Percentiles rank a stretch among this genome's conserved stretches.
phyloP scores from a whole-genome alignment of 2,888 invertebrate species.

The Antheraea assamensis region DNA sequence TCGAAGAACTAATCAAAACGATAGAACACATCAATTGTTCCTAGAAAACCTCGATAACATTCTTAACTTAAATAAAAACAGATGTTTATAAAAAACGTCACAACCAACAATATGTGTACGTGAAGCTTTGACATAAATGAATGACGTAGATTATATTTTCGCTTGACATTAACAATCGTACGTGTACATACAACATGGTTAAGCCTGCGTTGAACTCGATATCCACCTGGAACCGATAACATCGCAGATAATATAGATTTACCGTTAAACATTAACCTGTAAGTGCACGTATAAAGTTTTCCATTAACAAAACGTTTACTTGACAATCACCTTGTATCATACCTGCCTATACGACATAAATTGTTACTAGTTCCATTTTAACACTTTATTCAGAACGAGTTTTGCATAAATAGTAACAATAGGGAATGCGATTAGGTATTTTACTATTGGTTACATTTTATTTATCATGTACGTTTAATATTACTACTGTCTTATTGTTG shows the following conservation, averaged over 20 bases:
- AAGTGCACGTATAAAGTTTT: slow-evolving; percentile 39
- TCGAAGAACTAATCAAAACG: neutral
- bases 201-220: neutral
- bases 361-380: slow-evolving; percentile 26
- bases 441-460: neutral
- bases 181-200: neutral
- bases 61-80: neutral
- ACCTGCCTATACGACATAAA: slow-evolving; percentile 30
- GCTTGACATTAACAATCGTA: neutral
- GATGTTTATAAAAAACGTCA: neutral
- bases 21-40: neutral
- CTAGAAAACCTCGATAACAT: neutral
- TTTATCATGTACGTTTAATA: too few relatives aligned
- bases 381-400: slow-evolving; percentile 16
- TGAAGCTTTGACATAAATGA: neutral
- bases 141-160: slow-evolving; percentile 18
- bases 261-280: slow-evolving; percentile 46
- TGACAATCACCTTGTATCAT: slow-evolving; percentile 42
- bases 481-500: too few relatives aligned
- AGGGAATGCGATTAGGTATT: neutral
- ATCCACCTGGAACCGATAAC: neutral
- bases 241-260: slow-evolving; percentile 23
- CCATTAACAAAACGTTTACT: slow-evolving; percentile 44
- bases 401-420: neutral
- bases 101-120: neutral